A percentile compares a stretch with the other conserved stretches of the same genome.
Conservation (phyloP, 2,888 invertebrate species). For the Scaptomyza caliginosa region DNA sequence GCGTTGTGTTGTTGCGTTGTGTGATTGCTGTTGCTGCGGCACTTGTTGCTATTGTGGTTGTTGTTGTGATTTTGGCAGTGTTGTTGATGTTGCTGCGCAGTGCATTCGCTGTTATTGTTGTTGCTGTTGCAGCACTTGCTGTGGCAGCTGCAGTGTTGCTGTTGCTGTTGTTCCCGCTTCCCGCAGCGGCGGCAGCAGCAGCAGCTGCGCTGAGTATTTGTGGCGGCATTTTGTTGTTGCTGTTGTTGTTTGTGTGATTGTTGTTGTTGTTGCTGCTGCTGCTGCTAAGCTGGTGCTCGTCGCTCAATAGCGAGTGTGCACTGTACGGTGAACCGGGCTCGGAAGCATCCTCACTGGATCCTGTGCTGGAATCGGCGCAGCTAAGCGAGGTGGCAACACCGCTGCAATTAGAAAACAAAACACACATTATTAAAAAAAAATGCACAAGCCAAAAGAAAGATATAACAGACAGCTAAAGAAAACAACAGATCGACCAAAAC, state of each 20-base stretch:
- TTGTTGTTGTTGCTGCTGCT: constrained; percentile 36
- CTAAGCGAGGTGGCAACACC: constrained; percentile 92
- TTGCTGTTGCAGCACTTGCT: constrained; percentile 85
- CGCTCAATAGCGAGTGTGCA: constrained; percentile 84
- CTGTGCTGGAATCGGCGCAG: constrained; percentile 88
- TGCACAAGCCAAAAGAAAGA: not conserved
- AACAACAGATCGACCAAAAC: not conserved
- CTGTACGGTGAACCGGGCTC: constrained; percentile 93
- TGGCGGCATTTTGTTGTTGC: constrained; percentile 85
- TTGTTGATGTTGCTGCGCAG: constrained; percentile 35
- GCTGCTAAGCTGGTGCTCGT: constrained; percentile 85
- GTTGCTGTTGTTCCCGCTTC: constrained; percentile 75
- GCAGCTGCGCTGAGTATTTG: constrained; percentile 79
- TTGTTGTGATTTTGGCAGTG: constrained; percentile 62
- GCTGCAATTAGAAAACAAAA: constrained; percentile 85
- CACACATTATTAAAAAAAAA: not conserved
- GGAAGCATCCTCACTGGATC: constrained; percentile 91
- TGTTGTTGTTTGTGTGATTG: constrained; percentile 84
- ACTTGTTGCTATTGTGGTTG: constrained; percentile 51
- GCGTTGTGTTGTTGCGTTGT: constrained; percentile 40
- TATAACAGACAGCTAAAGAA: not conserved
- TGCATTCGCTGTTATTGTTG: constrained; percentile 83
- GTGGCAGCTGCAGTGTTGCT: constrained; percentile 86
- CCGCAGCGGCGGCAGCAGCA: constrained; percentile 52
- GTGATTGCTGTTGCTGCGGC: constrained; percentile 53